Percentiles rank a stretch among this genome's conserved stretches.
phyloP scores from a whole-genome alignment of 2,113 vertebrate genomes.

The Pan troglodytes region DNA sequence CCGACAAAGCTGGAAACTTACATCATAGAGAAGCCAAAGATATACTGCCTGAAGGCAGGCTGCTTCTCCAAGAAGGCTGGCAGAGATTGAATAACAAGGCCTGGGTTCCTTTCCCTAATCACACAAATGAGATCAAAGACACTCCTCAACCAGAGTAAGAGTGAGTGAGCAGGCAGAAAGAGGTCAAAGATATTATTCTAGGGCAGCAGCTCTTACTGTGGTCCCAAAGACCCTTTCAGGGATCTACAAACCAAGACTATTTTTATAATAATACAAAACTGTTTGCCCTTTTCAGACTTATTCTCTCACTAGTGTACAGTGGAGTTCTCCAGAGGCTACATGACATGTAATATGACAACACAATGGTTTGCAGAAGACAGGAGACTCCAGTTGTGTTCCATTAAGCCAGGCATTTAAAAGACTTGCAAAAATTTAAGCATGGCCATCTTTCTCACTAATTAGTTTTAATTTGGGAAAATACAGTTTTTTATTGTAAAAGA shows the following conservation, averaged over 20 bases:
- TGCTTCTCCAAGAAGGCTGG: background rate
- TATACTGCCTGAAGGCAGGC: background rate
- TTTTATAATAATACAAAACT: background rate
- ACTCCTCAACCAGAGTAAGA: background rate
- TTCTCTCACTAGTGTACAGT: background rate
- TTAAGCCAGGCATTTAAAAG: background rate
- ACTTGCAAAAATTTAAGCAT: background rate
- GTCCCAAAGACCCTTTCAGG: background rate
- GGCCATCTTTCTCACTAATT: background rate
- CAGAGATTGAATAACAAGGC: background rate
- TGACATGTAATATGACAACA: background rate
- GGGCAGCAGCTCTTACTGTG: background rate
- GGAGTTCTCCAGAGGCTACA: background rate
- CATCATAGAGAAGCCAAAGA: background rate
- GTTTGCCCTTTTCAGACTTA: background rate
- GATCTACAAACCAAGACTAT: background rate
- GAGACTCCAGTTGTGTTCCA: background rate
- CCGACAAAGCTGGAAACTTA: background rate
- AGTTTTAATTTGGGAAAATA: background rate
- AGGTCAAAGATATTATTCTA: background rate
- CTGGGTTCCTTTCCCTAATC: background rate
- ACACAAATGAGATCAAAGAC: background rate
- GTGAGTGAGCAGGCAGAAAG: background rate
- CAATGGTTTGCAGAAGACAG: background rate
- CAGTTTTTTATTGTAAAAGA: background rate